Evolutionary conservation across 2,113 vertebrate species (phyloP).

Genomic region (Capricornis sumatraensis): DNA sequence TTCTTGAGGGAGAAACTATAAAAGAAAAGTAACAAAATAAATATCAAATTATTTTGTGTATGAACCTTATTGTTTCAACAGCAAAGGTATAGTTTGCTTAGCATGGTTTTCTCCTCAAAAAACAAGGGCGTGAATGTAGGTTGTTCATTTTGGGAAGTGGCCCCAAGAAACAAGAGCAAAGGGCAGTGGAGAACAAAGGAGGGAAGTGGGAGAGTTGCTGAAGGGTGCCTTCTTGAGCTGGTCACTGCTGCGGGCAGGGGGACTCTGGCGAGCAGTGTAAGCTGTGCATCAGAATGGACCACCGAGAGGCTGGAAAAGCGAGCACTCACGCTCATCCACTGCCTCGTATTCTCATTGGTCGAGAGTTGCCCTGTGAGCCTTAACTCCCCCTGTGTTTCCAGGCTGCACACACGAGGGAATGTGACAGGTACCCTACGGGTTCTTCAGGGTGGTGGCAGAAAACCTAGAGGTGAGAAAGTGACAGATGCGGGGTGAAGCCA

Average conservation of each 20-base stretch:
- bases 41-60: not conserved
- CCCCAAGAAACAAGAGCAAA: not conserved
- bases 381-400: not conserved
- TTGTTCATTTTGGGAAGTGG: not conserved
- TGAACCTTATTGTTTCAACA: not conserved
- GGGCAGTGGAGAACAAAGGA: not conserved
- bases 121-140: not conserved
- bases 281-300: not conserved
- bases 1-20: not conserved
- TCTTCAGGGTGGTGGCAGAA: not conserved
- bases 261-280: not conserved
- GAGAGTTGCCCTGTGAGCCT: not conserved
- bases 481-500: not conserved
- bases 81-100: not conserved
- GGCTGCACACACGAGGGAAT: not conserved
- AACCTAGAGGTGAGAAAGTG: not conserved
- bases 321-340: rapidly evolving
- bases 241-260: not conserved
- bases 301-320: not conserved
- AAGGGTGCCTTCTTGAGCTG: not conserved
- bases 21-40: slow-evolving; percentile 32
- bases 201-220: not conserved
- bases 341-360: not conserved
- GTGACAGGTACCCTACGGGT: not conserved
- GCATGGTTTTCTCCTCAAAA: not conserved